Percentiles rank a stretch among this genome's conserved stretches.
These are phyloP conservation scores for Hippopotamyrus pictus DNA, from an alignment of 2,797 vertebrate genomes.

Conservation along the genomic window DNA sequence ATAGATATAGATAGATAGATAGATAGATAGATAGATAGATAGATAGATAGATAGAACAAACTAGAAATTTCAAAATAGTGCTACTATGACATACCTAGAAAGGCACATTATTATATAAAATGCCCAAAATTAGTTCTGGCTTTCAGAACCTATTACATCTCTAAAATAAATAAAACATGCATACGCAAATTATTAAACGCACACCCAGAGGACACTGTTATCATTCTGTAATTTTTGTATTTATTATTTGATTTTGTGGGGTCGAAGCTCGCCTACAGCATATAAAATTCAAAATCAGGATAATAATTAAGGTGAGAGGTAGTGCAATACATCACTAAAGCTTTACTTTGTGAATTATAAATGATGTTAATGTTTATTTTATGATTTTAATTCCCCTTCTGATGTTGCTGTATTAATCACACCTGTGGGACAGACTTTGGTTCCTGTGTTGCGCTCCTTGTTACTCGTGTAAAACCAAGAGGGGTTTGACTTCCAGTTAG, in stretches of 20 bases:
- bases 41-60: too few relatives aligned
- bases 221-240: slow-evolving; percentile 40
- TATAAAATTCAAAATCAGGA: slow-evolving; percentile 31
- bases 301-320: slow-evolving; percentile 37
- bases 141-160: background rate
- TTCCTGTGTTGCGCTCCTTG: background rate
- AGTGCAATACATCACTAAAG: slow-evolving; percentile 22
- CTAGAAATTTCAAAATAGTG: background rate
- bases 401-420: slow-evolving; percentile 14
- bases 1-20: background rate
- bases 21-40: background rate
- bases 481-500: background rate
- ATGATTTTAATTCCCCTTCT: slow-evolving; percentile 21
- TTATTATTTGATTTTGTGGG: slow-evolving; percentile 40
- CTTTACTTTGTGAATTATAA: slow-evolving; percentile 16
- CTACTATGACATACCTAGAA: background rate
- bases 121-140: background rate
- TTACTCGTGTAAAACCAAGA: background rate
- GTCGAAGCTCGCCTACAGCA: slow-evolving; percentile 35
- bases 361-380: slow-evolving; percentile 22
- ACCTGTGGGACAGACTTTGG: background rate
- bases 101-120: background rate
- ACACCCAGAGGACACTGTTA: slow-evolving; percentile 39
- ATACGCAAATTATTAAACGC: slow-evolving; percentile 37
- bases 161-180: background rate